Conservation (phyloP, 1,140 invertebrate genomes). For the Bombus confusus region DNA sequence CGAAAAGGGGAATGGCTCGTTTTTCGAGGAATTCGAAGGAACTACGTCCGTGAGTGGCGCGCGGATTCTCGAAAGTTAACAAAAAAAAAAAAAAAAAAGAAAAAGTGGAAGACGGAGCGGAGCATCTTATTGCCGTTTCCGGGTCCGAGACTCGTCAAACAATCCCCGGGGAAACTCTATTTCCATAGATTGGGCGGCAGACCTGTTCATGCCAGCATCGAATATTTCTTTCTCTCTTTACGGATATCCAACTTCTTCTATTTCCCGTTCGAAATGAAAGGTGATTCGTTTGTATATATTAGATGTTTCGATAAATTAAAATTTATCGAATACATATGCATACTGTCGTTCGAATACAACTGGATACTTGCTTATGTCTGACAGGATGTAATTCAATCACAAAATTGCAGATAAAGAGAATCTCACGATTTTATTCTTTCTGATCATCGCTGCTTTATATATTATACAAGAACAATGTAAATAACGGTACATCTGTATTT, state of each 20-base stretch:
- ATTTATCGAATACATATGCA: too few relatives aligned
- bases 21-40: conserved; percentile 52
- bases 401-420: too few relatives aligned
- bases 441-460: too few relatives aligned
- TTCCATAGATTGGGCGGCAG: conserved; percentile 53
- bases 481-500: too few relatives aligned
- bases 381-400: too few relatives aligned
- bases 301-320: too few relatives aligned
- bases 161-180: conserved; percentile 53
- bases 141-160: conserved; percentile 48
- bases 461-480: too few relatives aligned
- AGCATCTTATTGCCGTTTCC: conserved; percentile 40
- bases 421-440: too few relatives aligned
- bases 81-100: not conserved
- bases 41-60: conserved; percentile 11
- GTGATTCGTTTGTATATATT: too few relatives aligned
- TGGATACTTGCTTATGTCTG: too few relatives aligned
- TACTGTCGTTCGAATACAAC: too few relatives aligned
- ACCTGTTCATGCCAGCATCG: not conserved
- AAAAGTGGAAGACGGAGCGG: not conserved
- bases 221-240: not conserved
- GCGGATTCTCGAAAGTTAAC: conserved; percentile 6
- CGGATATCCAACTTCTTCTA: not conserved
- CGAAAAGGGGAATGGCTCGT: conserved; percentile 55
- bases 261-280: not conserved